These are phyloP conservation scores for Festucalex cinctus DNA, from an alignment of 2,113 vertebrate species.

Conservation along the genomic window DNA sequence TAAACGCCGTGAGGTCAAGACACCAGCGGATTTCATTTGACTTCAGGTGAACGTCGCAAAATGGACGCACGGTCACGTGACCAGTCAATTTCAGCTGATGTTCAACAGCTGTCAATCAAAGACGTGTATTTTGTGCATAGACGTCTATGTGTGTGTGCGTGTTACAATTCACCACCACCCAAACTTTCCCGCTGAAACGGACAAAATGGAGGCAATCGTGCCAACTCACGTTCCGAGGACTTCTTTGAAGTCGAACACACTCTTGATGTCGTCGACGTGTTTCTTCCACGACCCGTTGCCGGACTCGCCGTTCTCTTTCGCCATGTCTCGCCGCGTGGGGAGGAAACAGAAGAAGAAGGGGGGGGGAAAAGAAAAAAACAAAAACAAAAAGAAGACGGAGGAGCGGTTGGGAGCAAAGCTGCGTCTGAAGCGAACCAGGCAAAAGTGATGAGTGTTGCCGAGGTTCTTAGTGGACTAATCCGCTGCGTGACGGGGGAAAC, in stretches of 20 bases:
- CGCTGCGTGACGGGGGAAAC: constrained; percentile 46
- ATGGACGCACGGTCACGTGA: not conserved
- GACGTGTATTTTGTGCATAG: not conserved
- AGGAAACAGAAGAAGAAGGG: not conserved
- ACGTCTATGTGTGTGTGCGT: not conserved
- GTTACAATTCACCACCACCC: not conserved
- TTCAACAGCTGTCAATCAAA: constrained; percentile 61
- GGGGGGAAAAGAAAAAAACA: not conserved
- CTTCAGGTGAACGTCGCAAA: not conserved
- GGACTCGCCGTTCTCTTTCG: constrained; percentile 88
- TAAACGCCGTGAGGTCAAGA: not conserved
- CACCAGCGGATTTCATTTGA: too few species aligned
- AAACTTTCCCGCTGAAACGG: not conserved
- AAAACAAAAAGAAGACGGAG: constrained; percentile 25
- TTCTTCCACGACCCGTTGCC: constrained; percentile 88
- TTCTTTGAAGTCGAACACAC: constrained; percentile 95
- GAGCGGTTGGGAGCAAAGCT: not conserved
- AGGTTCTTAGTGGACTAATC: constrained; percentile 64
- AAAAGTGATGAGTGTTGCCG: constrained; percentile 8
- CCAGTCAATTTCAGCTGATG: constrained; percentile 4
- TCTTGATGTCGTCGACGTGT: constrained; percentile 92
- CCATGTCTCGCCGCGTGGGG: constrained; percentile 75
- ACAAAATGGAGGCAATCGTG: not conserved
- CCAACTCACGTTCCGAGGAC: constrained; percentile 94
- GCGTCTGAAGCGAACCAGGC: not conserved